Evolutionary conservation across 2,113 vertebrate genomes (phyloP).

Genomic region (Thalassoma bifasciatum): DNA sequence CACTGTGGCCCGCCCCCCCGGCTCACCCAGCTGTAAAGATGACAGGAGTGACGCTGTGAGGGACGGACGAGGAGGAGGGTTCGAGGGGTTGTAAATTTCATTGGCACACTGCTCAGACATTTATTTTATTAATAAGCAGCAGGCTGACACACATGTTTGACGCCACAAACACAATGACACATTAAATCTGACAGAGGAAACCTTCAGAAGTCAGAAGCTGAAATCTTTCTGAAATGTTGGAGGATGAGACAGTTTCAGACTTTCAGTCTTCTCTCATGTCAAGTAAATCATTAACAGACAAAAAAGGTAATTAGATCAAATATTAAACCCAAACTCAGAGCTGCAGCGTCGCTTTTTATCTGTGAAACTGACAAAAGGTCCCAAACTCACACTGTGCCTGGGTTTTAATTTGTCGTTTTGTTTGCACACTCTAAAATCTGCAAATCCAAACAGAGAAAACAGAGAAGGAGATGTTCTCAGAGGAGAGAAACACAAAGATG

Average conservation of each 20-base stretch:
- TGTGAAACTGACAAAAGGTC: neutral
- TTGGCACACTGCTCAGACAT: constrained; percentile 43
- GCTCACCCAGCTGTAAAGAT: constrained; percentile 55
- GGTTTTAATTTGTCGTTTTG: no score
- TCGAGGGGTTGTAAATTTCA: constrained; percentile 49
- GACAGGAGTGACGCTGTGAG: constrained; percentile 44
- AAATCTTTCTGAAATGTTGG: neutral
- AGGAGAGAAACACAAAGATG: no score
- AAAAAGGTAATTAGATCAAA: constrained; percentile 54
- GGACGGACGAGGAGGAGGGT: constrained; percentile 4
- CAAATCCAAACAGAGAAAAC: no score
- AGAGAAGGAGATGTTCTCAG: no score
- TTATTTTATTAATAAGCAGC: constrained; percentile 34
- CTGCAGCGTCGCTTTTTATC: neutral
- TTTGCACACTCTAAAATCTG: no score
- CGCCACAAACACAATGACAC: neutral
- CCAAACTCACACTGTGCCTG: neutral
- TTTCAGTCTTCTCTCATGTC: neutral
- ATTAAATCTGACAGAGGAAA: neutral
- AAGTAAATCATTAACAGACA: constrained; percentile 54
- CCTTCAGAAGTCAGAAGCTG: neutral
- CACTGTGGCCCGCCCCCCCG: neutral
- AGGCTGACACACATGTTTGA: neutral
- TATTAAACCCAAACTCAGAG: constrained; percentile 44
- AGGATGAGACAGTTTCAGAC: neutral